phyloP scores from a whole-genome alignment of 2,888 invertebrate species.

The Agriopis marginaria region DNA sequence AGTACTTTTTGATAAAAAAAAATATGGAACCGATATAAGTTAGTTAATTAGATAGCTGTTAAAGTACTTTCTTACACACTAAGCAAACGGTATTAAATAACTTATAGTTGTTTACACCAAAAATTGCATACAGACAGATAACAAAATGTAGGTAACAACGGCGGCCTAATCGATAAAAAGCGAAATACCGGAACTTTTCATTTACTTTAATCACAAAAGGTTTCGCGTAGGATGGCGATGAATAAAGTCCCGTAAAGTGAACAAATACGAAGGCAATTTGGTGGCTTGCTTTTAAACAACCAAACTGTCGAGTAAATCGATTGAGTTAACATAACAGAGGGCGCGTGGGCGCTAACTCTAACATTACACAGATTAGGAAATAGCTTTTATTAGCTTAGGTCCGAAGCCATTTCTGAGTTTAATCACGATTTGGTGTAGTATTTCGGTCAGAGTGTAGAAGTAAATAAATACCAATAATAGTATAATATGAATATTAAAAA shows the following conservation, averaged over 20 bases:
- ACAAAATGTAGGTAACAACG: not conserved
- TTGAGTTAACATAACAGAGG: constrained; percentile 26
- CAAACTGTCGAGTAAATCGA: constrained; percentile 23
- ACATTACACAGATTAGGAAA: constrained; percentile 35
- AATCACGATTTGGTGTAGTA: not conserved
- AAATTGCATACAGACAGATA: too few species aligned
- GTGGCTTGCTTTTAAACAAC: constrained; percentile 28
- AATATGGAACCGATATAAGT: too few species aligned
- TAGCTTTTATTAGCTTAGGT: constrained; percentile 7
- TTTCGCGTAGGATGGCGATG: constrained; percentile 24
- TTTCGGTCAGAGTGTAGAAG: not conserved
- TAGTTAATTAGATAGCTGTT: too few species aligned
- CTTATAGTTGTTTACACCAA: too few species aligned
- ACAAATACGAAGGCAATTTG: constrained; percentile 34
- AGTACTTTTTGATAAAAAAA: too few species aligned
- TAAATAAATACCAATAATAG: not conserved
- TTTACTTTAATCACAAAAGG: constrained; percentile 8
- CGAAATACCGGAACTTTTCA: constrained; percentile 5
- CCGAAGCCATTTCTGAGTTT: not conserved
- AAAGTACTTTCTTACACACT: too few species aligned
- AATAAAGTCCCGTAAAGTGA: constrained; percentile 22
- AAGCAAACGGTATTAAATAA: too few species aligned
- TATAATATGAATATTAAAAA: not conserved
- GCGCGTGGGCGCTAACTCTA: constrained; percentile 24
- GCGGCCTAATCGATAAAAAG: too few species aligned